Base-by-base conservation (phyloP, 2,888 invertebrate genomes). In the Aelia acuminata region DNA sequence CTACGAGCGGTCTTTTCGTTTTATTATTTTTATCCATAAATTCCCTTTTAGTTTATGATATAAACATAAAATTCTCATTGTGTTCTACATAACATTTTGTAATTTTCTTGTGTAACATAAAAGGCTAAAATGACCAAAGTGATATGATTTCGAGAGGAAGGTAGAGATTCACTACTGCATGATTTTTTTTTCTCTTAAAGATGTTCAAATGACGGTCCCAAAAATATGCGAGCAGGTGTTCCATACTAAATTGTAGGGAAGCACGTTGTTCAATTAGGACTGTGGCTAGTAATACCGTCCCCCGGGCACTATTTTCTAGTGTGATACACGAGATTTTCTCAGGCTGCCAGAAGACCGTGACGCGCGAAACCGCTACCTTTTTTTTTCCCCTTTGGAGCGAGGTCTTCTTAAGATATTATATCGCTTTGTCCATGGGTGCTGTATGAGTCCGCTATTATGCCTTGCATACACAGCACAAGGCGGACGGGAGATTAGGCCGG, bases 391-490 rank as follows among this genome's bases (percentile, higher is more conserved):
- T 75, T 39, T 35, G 3, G 20, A 39, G 39, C 18, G 75, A 75
- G 75, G 75, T 75, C 75, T 75, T 43, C 39, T 39, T 75, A 75
- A 75, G 75, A 43, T 43, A 39, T 35, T 39, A 39, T 75, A 75
- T 75, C 20, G 35, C 75, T 39, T 75, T 75, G 75, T 75, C 75
- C 75, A 43, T 39, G 75, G 75, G 75, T 75, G 75, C 39, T 75
- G 75, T 75, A 75, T 75, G 75, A 75, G 75, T 22, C 39, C 39
- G 18, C 75, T 75, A 43, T 75, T 75, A 43, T 75, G 20, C 39
- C 35, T 75, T 75, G 75, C 39, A 35, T 75, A 43, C 75, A 39
- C 75, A 43, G 75, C 39, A 35, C 10, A 43, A 39, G 75, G 75
- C 20, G 75, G 26, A 57, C 57, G 57, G n/a, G 57, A n/a, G 26